Percentiles rank a stretch among this genome's conserved stretches.
These are phyloP conservation scores for Dasypogon diadema DNA, from an alignment of 2,888 invertebrate genomes.

Conservation along the genomic window DNA sequence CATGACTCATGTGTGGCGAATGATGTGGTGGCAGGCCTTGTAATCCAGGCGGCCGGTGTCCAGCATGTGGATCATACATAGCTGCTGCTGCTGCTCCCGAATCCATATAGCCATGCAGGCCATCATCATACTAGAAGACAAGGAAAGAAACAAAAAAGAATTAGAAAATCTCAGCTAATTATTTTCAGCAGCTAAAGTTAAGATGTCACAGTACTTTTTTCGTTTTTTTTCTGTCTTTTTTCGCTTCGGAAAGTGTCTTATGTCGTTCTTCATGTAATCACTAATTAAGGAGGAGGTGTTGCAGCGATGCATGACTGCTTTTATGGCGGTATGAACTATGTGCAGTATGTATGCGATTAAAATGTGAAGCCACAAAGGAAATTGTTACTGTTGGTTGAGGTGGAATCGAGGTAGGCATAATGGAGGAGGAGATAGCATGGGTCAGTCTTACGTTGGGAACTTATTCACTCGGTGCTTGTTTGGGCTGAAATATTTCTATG, in stretches of 20 bases:
- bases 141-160: slow-evolving; percentile 51
- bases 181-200: slow-evolving; percentile 27
- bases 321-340: slow-evolving; percentile 5
- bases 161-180: slow-evolving; percentile 31
- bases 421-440: too few relatives aligned
- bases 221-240: neutral
- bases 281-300: slow-evolving; percentile 46
- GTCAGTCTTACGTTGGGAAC: neutral
- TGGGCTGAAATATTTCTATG: too few relatives aligned
- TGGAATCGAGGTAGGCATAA: neutral
- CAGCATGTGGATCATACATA: slow-evolving; percentile 84
- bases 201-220: slow-evolving; percentile 27
- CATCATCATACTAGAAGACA: slow-evolving; percentile 88
- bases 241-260: slow-evolving; percentile 15
- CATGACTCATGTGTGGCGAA: slow-evolving; percentile 84
- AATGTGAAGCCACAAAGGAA: slow-evolving; percentile 36
- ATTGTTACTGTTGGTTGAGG: neutral
- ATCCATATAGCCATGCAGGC: slow-evolving; percentile 93
- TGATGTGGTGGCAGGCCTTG: slow-evolving; percentile 79
- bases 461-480: too few relatives aligned
- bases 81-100: slow-evolving; percentile 72
- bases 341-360: slow-evolving; percentile 42
- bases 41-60: slow-evolving; percentile 73
- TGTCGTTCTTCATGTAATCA: slow-evolving; percentile 25
- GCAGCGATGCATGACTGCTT: slow-evolving; percentile 17